Evolutionary conservation across 2,113 vertebrate genomes (phyloP).

Genomic region (Petaurus breviceps): DNA sequence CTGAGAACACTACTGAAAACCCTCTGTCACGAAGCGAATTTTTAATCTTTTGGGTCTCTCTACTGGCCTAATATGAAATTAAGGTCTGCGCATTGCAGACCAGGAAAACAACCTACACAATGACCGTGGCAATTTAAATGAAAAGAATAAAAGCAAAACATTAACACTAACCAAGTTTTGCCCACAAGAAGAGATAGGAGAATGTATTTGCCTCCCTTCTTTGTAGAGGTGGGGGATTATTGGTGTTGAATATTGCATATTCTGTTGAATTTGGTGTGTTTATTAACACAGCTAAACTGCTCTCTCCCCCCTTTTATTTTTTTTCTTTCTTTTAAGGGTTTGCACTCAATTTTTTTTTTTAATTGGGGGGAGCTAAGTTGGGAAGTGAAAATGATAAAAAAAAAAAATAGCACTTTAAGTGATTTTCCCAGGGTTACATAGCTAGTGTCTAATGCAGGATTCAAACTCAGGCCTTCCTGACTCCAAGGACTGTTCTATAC

Average conservation of each 20-base stretch:
- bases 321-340: neutral
- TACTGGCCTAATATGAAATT: slow-evolving; percentile 26
- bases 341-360: neutral
- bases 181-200: neutral
- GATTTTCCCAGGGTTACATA: no score
- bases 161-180: neutral
- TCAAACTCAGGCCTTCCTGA: neutral
- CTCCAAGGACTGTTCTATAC: neutral
- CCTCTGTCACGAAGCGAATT: neutral
- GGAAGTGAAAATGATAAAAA: neutral
- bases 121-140: neutral
- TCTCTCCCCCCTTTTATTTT: neutral
- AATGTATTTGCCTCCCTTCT: neutral
- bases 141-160: neutral
- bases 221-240: neutral
- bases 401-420: neutral
- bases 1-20: neutral
- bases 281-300: neutral
- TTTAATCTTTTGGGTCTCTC: slow-evolving; percentile 5
- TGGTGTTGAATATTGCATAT: neutral
- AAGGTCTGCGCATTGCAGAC: slow-evolving; percentile 1
- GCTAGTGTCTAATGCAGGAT: neutral
- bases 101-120: neutral
- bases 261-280: neutral
- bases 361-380: neutral